Percentiles rank a stretch among this genome's conserved stretches.
Evolutionary conservation across 1,140 invertebrate genomes (phyloP).

Genomic region (Cotesia chilonis): DNA sequence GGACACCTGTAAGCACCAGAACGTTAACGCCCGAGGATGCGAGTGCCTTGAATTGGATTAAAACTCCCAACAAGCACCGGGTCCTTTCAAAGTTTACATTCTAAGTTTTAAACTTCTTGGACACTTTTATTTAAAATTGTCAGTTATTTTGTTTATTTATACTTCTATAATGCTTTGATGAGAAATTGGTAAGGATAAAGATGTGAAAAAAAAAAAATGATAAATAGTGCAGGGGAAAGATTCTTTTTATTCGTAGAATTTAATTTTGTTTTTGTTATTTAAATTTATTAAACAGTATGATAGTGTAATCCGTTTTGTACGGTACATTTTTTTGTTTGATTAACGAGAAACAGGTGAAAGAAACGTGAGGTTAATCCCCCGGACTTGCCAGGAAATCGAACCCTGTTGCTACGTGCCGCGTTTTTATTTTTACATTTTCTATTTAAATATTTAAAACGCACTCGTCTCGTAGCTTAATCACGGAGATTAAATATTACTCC

Average conservation of each 20-base stretch:
- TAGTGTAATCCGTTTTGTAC: not conserved
- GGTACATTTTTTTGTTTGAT: not conserved
- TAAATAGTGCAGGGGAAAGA: no score
- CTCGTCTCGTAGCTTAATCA: no score
- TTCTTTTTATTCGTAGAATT: no score
- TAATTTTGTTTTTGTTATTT: no score
- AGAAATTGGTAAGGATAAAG: no score
- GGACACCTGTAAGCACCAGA: conserved; percentile 6
- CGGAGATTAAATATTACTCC: no score
- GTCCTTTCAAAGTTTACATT: not conserved
- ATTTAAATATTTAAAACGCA: not conserved
- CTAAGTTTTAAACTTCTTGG: not conserved
- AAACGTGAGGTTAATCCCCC: not conserved
- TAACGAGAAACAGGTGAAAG: not conserved
- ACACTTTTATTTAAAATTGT: not conserved
- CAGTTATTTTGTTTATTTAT: not conserved
- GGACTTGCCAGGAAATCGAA: not conserved
- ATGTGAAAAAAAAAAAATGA: no score
- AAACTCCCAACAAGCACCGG: conserved; percentile 10
- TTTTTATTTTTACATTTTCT: not conserved
- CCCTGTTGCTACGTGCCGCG: conserved; percentile 14
- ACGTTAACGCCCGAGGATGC: not conserved
- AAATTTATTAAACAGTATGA: no score
- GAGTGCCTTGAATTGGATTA: conserved; percentile 15
- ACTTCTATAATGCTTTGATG: not conserved